These are phyloP conservation scores for Trialeurodes vaporariorum DNA, from an alignment of 1,140 invertebrate species.

Conservation along the genomic window DNA sequence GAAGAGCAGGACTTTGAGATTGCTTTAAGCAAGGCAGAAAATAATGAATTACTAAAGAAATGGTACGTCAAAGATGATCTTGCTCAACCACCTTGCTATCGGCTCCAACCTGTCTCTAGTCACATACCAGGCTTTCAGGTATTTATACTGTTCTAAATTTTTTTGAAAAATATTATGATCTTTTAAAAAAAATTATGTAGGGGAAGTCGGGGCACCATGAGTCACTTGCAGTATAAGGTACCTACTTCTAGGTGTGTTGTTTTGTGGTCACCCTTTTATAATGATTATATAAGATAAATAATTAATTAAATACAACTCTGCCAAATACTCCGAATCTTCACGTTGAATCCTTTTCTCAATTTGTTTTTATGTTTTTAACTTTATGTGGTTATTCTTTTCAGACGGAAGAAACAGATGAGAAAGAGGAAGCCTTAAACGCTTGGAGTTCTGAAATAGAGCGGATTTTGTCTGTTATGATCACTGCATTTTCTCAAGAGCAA, in stretches of 20 bases:
- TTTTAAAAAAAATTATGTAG: no score
- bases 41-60: conserved; percentile 44
- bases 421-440: conserved; percentile 39
- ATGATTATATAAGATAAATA: no score
- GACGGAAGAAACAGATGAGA: conserved; percentile 34
- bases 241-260: no score
- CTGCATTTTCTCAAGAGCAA: conserved; percentile 55
- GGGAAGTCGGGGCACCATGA: no score
- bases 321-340: no score
- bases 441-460: conserved; percentile 47
- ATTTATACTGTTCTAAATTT: no score
- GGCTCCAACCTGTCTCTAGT: conserved; percentile 45
- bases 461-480: conserved; percentile 50
- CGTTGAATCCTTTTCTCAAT: neutral
- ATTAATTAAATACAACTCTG: no score
- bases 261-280: no score
- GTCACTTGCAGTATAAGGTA: no score
- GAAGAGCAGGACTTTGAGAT: conserved; percentile 64
- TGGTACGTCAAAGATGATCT: conserved; percentile 57
- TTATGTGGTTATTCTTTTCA: conserved; percentile 13
- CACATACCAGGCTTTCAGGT: conserved; percentile 42
- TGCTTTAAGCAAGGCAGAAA: conserved; percentile 43
- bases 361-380: neutral
- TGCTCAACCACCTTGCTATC: conserved; percentile 61
- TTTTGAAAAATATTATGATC: no score